Evolutionary conservation across 1,140 invertebrate species (phyloP).

Genomic region (Drosophila yakuba): DNA sequence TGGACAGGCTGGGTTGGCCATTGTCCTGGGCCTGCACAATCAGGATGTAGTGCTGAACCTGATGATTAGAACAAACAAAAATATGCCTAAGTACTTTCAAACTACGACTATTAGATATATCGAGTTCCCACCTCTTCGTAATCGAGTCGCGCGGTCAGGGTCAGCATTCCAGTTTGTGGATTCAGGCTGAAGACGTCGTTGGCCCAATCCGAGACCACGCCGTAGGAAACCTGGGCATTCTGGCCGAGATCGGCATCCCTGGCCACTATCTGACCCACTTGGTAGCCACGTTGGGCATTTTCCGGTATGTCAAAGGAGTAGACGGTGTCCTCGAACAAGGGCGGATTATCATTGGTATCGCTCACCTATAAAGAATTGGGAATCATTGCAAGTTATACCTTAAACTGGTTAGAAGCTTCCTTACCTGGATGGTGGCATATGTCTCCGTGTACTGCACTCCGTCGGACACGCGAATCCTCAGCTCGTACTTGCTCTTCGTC

Average conservation of each 20-base stretch:
- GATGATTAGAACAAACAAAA: constrained; percentile 20
- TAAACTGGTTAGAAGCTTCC: constrained; percentile 6
- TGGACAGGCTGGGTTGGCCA: constrained; percentile 94
- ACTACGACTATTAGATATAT: neutral
- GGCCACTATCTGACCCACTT: constrained; percentile 93
- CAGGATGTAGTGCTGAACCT: constrained; percentile 97
- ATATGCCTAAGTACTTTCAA: neutral
- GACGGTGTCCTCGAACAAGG: constrained; percentile 92
- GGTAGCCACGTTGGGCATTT: constrained; percentile 91
- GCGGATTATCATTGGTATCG: constrained; percentile 97
- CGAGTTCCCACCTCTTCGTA: constrained; percentile 92
- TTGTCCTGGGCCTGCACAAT: constrained; percentile 96
- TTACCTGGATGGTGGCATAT: constrained; percentile 90
- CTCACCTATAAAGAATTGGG: constrained; percentile 86
- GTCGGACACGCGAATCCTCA: constrained; percentile 94
- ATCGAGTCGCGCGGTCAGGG: constrained; percentile 94
- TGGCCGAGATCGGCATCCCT: constrained; percentile 92
- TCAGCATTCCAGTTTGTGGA: constrained; percentile 94
- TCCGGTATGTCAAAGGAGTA: constrained; percentile 96
- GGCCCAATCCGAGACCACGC: constrained; percentile 96
- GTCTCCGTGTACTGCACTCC: constrained; percentile 93
- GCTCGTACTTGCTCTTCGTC: constrained; percentile 90
- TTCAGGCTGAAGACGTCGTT: constrained; percentile 97
- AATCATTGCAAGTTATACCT: no score
- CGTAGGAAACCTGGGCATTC: constrained; percentile 95